phyloP scores from a whole-genome alignment of 2,888 invertebrate genomes.

The Ganaspis brasiliensis region DNA sequence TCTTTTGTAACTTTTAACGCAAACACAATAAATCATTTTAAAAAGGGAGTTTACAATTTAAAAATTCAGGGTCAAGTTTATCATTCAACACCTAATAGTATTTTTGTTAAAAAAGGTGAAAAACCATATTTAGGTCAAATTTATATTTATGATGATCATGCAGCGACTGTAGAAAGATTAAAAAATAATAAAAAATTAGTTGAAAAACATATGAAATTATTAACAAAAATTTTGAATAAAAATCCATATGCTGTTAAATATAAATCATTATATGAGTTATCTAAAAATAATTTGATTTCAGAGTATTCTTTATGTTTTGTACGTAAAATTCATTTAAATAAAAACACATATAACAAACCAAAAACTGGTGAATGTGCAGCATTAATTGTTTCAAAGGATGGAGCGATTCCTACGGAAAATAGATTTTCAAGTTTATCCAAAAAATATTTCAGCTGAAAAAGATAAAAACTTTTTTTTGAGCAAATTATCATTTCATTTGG shows the following conservation, averaged over 20 bases:
- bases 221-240: no score
- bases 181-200: slow-evolving; percentile 12
- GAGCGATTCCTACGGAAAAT: no score
- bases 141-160: slow-evolving; percentile 29
- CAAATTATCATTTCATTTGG: slow-evolving; percentile 52
- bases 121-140: slow-evolving; percentile 38
- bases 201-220: slow-evolving; percentile 31
- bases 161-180: slow-evolving; percentile 29
- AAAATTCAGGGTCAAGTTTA: slow-evolving; percentile 41
- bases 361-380: no score
- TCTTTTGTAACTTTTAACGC: slow-evolving; percentile 52
- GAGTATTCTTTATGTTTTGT: no score
- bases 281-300: no score
- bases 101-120: background rate
- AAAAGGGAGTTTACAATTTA: slow-evolving; percentile 50
- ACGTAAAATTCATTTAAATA: no score
- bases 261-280: no score
- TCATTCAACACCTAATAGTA: background rate
- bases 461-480: background rate
- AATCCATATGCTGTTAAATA: no score
- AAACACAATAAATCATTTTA: slow-evolving; percentile 42
- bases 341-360: no score
- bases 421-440: slow-evolving; percentile 43
- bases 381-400: no score
- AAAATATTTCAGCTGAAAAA: background rate